phyloP scores from a whole-genome alignment of 2,888 invertebrate genomes.

The Sepiola atlantica region DNA sequence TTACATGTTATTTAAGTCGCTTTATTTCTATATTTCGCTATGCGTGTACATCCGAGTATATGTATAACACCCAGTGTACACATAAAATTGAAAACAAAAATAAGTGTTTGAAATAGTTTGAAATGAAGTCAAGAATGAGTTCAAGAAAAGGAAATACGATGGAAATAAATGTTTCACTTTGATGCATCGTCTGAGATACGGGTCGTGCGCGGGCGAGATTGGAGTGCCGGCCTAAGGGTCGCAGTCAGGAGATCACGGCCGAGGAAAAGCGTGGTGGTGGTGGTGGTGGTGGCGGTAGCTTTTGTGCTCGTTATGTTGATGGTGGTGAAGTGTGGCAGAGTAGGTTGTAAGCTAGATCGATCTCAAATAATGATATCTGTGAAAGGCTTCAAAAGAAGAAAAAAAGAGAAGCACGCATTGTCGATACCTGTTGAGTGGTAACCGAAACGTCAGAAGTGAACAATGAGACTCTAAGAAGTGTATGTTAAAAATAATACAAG shows the following conservation, averaged over 20 bases:
- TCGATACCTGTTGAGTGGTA: neutral
- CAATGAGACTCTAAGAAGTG: neutral
- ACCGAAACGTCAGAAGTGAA: neutral
- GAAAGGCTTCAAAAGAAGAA: neutral
- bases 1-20: neutral
- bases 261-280: too few species aligned
- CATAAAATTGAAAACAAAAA: neutral
- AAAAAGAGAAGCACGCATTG: neutral
- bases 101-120: neutral
- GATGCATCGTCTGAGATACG: neutral
- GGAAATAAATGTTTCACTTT: neutral
- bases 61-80: neutral
- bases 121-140: neutral
- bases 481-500: neutral
- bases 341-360: neutral
- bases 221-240: too few species aligned
- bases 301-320: too few species aligned
- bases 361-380: neutral
- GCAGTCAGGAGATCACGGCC: too few species aligned
- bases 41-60: neutral
- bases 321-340: neutral
- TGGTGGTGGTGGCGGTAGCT: too few species aligned
- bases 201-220: neutral
- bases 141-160: conserved; percentile 5
- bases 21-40: neutral